Base-by-base conservation (phyloP, 2,888 invertebrate species). In the Acleris literana region DNA sequence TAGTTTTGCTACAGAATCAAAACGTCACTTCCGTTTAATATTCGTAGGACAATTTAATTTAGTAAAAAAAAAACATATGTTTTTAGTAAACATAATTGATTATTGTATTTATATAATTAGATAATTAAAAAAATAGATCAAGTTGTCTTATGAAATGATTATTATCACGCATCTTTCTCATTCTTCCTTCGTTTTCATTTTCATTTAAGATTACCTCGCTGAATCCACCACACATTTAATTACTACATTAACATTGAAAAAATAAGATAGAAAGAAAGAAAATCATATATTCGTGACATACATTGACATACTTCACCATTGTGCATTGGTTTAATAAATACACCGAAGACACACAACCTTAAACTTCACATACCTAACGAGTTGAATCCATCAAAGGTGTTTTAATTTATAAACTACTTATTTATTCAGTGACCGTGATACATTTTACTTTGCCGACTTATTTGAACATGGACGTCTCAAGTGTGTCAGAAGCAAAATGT, bases 131-230 rank as follows among this genome's bases (percentile, higher is more conserved):
- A 33, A 33, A 17, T 2, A 46, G 7, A 46, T 46, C 17, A 46
- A 17, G 5, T 46, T 46, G 46, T 46, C 17, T n/a, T 17, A 46
- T 2, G 46, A 46, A 46, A 17, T 5, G 25, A 11, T 52, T 39
- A 43, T 22, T 6, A 60, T 18, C 49, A 53, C 48, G 53, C 59
- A 53, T n/a, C 9, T 46, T 22, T 16, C 55, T 49, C 16, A 0
- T 43, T 64, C n/a, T 55, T 18, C 25, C 43, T 18, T 59, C 64
- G 49, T 43, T 54, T 64, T 48, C 29, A 52, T 64, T 59, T 53
- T 22, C 25, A 18, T 48, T 60, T 64, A 46, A 17, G 11, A 43
- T 49, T 9, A 53, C 33, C 25, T 33, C n/a, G 16, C 17, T 13
- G 16, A 6, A 16, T 29, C 29, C 9, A 33, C 25, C 13, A 17